These are phyloP conservation scores for Ophion ventricosus DNA, from an alignment of 2,888 invertebrate species.

Conservation along the genomic window DNA sequence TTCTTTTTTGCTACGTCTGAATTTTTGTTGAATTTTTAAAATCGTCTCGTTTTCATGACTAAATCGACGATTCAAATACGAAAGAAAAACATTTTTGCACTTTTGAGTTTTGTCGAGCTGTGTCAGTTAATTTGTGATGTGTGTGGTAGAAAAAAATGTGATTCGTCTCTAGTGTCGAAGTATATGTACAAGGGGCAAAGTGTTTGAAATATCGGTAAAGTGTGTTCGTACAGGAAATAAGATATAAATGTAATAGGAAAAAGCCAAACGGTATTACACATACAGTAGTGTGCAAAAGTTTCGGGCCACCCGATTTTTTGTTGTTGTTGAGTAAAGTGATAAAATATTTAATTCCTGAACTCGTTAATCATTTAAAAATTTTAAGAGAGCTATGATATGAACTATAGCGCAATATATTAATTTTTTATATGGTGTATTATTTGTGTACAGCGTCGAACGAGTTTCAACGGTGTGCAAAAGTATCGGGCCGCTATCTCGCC, in stretches of 20 bases:
- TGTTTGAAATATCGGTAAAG: constrained; percentile 27
- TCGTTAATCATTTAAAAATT: too few species aligned
- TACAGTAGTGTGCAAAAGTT: too few species aligned
- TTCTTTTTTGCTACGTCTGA: background rate
- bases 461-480: too few species aligned
- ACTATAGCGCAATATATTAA: too few species aligned
- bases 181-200: constrained; percentile 44
- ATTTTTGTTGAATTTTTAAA: background rate
- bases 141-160: constrained; percentile 11
- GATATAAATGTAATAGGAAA: constrained; percentile 65
- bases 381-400: too few species aligned
- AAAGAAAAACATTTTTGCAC: background rate
- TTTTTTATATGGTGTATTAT: too few species aligned
- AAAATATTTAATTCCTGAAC: too few species aligned
- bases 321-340: too few species aligned
- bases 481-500: too few species aligned
- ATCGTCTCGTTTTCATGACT: background rate
- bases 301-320: too few species aligned
- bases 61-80: background rate
- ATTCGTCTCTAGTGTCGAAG: constrained; percentile 22
- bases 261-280: constrained; percentile 71
- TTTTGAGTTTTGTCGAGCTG: constrained; percentile 34
- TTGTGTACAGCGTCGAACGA: too few species aligned
- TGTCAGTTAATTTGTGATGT: constrained; percentile 23
- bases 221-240: constrained; percentile 62